phyloP scores from a whole-genome alignment of 1,140 invertebrate species.

The Halotydeus destructor region DNA sequence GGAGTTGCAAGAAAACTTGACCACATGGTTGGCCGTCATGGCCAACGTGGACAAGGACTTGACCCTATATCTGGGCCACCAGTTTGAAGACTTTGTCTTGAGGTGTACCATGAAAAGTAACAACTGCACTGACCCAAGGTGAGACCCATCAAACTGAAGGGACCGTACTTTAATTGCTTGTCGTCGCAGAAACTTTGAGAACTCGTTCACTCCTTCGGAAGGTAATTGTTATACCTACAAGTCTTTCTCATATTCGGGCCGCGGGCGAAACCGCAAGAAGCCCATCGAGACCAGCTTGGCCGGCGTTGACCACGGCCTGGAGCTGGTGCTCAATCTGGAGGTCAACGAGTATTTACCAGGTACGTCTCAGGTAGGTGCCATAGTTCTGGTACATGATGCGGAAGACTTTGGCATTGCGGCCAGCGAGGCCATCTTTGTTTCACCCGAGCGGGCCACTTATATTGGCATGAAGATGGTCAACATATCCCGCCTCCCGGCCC shows the following conservation, averaged over 20 bases:
- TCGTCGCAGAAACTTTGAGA: constrained; percentile 8
- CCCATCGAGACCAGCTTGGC: constrained; percentile 13
- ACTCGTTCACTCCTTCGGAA: constrained; percentile 14
- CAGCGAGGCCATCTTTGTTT: constrained; percentile 11
- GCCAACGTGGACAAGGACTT: constrained; percentile 11
- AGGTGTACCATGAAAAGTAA: constrained; percentile 15
- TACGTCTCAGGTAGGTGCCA: constrained; percentile 13
- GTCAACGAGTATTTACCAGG: constrained; percentile 13
- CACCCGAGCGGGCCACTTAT: constrained; percentile 13
- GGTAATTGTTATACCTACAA: constrained; percentile 16
- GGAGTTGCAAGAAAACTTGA: constrained; percentile 15
- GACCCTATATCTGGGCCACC: constrained; percentile 11
- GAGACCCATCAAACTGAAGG: background rate
- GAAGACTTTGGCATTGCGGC: constrained; percentile 12
- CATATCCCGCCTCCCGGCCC: constrained; percentile 14
- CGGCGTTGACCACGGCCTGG: constrained; percentile 14
- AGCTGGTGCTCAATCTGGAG: constrained; percentile 15
- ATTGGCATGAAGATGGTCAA: constrained; percentile 16
- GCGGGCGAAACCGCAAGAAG: background rate
- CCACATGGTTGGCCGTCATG: constrained; percentile 16
- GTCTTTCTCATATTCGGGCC: constrained; percentile 1
- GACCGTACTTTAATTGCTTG: background rate
- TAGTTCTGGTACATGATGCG: constrained; percentile 15
- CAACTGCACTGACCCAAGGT: constrained; percentile 13
- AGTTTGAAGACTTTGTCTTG: constrained; percentile 15